phyloP scores from a whole-genome alignment of 2,888 invertebrate genomes.

The Belgica antarctica region DNA sequence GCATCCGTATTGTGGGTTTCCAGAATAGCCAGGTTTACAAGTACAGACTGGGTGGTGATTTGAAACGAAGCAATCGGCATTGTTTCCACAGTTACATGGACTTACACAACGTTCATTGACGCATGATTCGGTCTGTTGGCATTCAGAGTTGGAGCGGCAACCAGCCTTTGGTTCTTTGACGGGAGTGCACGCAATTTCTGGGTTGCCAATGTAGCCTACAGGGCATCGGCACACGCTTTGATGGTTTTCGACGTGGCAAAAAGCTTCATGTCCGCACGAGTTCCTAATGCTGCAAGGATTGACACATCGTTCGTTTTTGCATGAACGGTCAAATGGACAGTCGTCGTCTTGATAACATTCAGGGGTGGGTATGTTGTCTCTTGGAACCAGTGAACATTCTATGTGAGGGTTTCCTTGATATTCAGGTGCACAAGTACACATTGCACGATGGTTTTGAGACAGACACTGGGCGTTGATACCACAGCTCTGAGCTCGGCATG shows the following conservation, averaged over 20 bases:
- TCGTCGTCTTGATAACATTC: conserved; percentile 79
- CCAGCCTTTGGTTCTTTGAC: conserved; percentile 74
- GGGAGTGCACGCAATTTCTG: conserved; percentile 70
- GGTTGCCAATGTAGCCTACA: conserved; percentile 70
- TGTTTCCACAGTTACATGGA: conserved; percentile 81
- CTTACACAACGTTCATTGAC: conserved; percentile 75
- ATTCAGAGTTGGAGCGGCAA: conserved; percentile 77
- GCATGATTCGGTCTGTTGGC: conserved; percentile 78
- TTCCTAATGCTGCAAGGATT: conserved; percentile 71
- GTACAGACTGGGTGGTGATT: conserved; percentile 84
- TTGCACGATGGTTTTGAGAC: conserved; percentile 70
- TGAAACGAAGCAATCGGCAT: conserved; percentile 76
- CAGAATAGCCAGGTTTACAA: conserved; percentile 78
- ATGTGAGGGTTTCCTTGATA: conserved; percentile 75
- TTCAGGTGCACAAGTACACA: conserved; percentile 75
- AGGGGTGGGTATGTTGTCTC: conserved; percentile 52
- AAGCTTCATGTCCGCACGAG: conserved; percentile 75
- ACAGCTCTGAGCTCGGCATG: conserved; percentile 74
- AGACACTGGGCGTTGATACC: conserved; percentile 81
- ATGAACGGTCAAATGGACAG: conserved; percentile 71
- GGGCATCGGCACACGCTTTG: conserved; percentile 79
- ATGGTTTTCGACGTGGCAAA: conserved; percentile 77
- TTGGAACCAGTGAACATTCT: conserved; percentile 60
- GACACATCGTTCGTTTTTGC: conserved; percentile 71
- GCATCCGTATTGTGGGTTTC: conserved; percentile 81